phyloP scores from a whole-genome alignment of 2,113 vertebrate genomes.

The Anser cygnoides region DNA sequence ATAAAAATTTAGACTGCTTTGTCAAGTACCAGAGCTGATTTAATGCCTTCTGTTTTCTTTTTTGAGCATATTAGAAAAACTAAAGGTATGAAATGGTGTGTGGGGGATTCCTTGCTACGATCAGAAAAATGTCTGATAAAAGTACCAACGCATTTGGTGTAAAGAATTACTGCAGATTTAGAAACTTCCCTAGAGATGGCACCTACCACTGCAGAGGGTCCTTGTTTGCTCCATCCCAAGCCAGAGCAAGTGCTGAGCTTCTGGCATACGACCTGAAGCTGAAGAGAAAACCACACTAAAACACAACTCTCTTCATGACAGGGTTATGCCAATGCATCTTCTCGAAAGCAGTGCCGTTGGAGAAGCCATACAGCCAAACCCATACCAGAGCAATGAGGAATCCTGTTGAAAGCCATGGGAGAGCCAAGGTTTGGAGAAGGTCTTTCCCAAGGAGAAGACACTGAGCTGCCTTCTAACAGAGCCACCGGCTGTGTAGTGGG shows the following conservation, averaged over 20 bases:
- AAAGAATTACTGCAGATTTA: not conserved
- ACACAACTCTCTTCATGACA: not conserved
- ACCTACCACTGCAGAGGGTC: not conserved
- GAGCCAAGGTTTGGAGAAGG: not conserved
- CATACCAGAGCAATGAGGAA: not conserved
- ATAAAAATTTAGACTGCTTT: constrained; percentile 1
- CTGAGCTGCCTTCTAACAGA: not conserved
- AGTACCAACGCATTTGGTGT: not conserved
- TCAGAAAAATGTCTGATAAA: not conserved
- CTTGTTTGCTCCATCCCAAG: not conserved
- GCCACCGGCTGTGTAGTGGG: too few species aligned
- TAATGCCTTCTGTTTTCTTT: constrained; percentile 25
- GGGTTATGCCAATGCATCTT: not conserved
- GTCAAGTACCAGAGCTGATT: constrained; percentile 6
- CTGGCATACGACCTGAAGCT: not conserved
- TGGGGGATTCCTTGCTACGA: constrained; percentile 33
- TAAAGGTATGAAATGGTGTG: not conserved
- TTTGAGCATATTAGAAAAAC: constrained; percentile 26
- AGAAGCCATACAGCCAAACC: not conserved
- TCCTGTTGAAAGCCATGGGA: not conserved
- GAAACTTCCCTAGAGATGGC: not conserved
- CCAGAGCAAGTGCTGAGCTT: not conserved
- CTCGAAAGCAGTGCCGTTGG: not conserved
- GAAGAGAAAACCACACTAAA: not conserved
- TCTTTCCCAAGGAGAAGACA: not conserved